Percentiles rank a stretch among this genome's conserved stretches.
Evolutionary conservation across 2,888 invertebrate genomes (phyloP).

Genomic region (Brachypalpus laphriformis): DNA sequence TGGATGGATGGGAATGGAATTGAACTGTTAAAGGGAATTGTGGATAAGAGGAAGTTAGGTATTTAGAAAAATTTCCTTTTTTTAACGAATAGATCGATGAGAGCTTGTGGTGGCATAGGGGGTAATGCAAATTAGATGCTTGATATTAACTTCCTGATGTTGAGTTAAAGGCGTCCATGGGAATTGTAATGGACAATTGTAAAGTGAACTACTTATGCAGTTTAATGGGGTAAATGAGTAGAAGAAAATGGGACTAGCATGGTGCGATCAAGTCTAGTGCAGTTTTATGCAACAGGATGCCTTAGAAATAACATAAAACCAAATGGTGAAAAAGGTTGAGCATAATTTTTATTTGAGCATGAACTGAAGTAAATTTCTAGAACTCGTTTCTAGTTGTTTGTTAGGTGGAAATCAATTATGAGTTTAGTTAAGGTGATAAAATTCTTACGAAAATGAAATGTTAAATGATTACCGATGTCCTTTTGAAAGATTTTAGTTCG

Average conservation of each 20-base stretch:
- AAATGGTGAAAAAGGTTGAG: not conserved
- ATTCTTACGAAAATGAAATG: too few species aligned
- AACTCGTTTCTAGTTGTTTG: too few species aligned
- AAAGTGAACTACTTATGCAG: constrained; percentile 1
- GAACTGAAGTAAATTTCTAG: too few species aligned
- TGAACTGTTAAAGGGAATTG: constrained; percentile 65
- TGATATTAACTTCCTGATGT: constrained; percentile 44
- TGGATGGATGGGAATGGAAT: constrained; percentile 49
- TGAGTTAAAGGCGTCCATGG: not conserved
- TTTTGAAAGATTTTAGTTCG: too few species aligned
- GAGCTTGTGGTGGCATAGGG: constrained; percentile 7
- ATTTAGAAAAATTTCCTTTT: constrained; percentile 33
- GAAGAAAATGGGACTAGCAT: not conserved
- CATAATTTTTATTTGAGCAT: not conserved
- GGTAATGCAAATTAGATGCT: constrained; percentile 61
- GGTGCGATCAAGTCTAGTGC: not conserved
- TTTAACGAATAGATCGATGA: constrained; percentile 34
- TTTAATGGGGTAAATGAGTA: not conserved
- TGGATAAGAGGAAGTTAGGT: constrained; percentile 46
- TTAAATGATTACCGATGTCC: too few species aligned
- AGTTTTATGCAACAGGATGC: not conserved
- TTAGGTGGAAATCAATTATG: too few species aligned
- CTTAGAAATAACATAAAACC: not conserved
- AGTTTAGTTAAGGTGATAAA: too few species aligned
- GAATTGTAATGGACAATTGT: not conserved